Evolutionary conservation across 1,140 invertebrate genomes (phyloP), one percentile per base, ranked within the genome.

Genomic region (Euura lappo): DNA sequence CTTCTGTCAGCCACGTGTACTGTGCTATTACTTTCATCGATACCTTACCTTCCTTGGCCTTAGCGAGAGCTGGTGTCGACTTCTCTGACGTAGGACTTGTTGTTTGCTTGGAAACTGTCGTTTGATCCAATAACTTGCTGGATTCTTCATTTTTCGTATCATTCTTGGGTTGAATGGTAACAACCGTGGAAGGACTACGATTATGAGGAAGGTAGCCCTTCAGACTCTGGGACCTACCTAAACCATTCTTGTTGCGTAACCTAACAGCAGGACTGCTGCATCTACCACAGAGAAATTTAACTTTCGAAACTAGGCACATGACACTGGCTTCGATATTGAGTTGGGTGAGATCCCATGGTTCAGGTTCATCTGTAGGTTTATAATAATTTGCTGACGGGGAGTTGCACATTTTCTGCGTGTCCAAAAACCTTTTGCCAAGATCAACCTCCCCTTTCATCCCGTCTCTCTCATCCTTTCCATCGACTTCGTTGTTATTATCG

Each of bases 291-390:
- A 94, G 87, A 84, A 94, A 94, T 78, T 93, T 94, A 0, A 94
- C 91, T 85, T 95, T 95, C 72, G 93, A 93, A 2, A 94, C 93
- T 75, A 97, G 86, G 83, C 95, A 96, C 91, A 97, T 95, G 0
- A 96, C 92, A 78, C 94, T 94, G 1, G 95, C 95, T 86, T 97
- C 95, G 45, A 96, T 95, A 80, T 98, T 98, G 11, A 97, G 82
- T 78, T 96, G 93, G 0, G 94, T 96, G 65, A 97, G 88, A 84
- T 97, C 96, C 91, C 94, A 94, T 0, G 95, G 95, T 83, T 97
- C 95, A 1, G 94, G 94, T 80, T 96, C 94, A 79, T 95, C 94
- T 0, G 93, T 94, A 1, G 93, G 93, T 74, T 94, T 92, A 80
- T 95, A 95, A 83, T 94, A 94, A 86, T 94, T 94, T 0, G 93